Conservation (phyloP, 2,113 vertebrate genomes). For the Leptobrachium leishanense region DNA sequence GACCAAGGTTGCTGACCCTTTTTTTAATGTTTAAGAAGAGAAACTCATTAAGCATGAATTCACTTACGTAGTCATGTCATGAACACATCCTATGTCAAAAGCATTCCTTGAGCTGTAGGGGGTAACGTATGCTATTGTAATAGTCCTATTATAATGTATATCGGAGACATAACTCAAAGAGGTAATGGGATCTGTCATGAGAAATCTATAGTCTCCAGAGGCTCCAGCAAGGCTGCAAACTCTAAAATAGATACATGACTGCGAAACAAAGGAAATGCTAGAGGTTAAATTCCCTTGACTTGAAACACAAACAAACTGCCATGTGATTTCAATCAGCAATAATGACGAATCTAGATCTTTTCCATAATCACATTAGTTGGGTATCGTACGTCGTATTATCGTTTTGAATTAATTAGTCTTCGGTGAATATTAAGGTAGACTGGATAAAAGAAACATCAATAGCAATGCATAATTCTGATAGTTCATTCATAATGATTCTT, state of each 20-base stretch:
- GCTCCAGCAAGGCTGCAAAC: conserved; percentile 24
- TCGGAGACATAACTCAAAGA: not conserved
- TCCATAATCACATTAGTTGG: not conserved
- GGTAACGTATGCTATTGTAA: not conserved
- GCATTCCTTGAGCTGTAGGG: too few species aligned
- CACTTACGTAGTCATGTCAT: not conserved
- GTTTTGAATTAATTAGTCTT: too few species aligned
- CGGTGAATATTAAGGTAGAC: too few species aligned
- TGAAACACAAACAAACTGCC: not conserved
- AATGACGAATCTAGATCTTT: not conserved
- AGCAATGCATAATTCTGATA: too few species aligned
- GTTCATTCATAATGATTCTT: too few species aligned
- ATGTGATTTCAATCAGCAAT: not conserved
- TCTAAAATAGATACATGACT: conserved; percentile 7
- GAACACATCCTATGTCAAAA: not conserved
- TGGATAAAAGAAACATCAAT: too few species aligned
- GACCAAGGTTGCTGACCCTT: too few species aligned
- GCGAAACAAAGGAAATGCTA: not conserved
- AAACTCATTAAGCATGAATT: too few species aligned
- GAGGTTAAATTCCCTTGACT: conserved; percentile 4
- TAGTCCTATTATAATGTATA: not conserved
- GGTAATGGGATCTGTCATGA: conserved; percentile 10
- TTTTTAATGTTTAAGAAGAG: too few species aligned
- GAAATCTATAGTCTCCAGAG: conserved; percentile 16
- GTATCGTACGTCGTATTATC: too few species aligned